Percentiles rank a stretch among this genome's conserved stretches.
phyloP scores from a whole-genome alignment of 2,797 vertebrate species.

The Gadopsis marmoratus region DNA sequence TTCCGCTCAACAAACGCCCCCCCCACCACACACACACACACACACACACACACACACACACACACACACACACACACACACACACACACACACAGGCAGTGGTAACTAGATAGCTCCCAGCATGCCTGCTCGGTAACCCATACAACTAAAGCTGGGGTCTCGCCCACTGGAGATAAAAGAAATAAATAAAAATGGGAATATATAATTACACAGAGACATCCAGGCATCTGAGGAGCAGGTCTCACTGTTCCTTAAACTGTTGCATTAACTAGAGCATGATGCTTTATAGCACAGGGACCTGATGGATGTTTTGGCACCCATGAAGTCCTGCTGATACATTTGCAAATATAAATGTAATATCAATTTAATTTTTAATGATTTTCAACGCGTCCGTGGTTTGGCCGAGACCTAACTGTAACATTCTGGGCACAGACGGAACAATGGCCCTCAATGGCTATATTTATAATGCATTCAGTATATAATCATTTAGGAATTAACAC shows the following conservation, averaged over 20 bases:
- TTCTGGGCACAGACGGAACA: neutral
- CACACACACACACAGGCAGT: slow-evolving; percentile 42
- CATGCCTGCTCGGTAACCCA: slow-evolving; percentile 66
- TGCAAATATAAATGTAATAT: neutral
- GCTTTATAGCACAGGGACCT: slow-evolving; percentile 3
- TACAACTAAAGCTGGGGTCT: slow-evolving; percentile 74
- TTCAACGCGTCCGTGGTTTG: neutral
- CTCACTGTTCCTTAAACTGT: slow-evolving; percentile 61
- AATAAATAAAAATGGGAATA: slow-evolving; percentile 39
- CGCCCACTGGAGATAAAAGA: slow-evolving; percentile 62
- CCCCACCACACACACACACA: too few relatives aligned
- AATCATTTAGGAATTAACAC: slow-evolving; percentile 39
- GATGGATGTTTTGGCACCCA: neutral
- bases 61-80: slow-evolving; percentile 35
- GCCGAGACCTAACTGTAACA: neutral
- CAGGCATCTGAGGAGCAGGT: slow-evolving; percentile 58
- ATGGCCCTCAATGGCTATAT: neutral
- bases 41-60: too few relatives aligned
- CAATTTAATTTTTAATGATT: neutral
- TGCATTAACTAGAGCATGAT: slow-evolving; percentile 53
- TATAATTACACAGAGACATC: slow-evolving; percentile 62
- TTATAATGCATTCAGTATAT: neutral
- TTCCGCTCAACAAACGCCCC: slow-evolving; percentile 85
- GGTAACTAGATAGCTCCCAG: slow-evolving; percentile 74
- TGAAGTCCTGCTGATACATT: neutral